Evolutionary conservation across 2,113 vertebrate species (phyloP).

Genomic region (Phyllostomus hastatus): DNA sequence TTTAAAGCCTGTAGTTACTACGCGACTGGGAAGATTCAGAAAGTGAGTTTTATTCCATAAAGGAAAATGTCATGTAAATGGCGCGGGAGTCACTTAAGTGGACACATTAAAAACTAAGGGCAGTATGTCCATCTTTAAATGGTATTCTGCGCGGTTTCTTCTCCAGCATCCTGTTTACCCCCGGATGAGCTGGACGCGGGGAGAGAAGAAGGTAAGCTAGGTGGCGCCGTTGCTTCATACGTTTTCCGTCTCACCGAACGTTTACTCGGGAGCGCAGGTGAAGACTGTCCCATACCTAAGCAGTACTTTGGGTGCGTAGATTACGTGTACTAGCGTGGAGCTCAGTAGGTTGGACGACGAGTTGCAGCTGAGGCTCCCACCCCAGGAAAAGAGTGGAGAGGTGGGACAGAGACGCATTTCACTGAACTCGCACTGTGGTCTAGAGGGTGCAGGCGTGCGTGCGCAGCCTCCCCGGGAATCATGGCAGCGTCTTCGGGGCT

Average conservation of each 20-base stretch:
- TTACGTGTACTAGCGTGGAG: background rate
- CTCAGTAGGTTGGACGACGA: background rate
- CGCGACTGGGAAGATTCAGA: background rate
- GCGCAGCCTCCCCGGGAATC: background rate
- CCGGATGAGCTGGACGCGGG: background rate
- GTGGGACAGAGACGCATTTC: accelerated
- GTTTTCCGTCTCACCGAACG: background rate
- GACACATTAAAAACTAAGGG: background rate
- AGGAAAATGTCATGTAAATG: background rate
- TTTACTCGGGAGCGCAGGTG: background rate
- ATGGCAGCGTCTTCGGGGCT: background rate
- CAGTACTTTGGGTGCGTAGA: background rate
- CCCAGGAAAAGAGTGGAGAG: background rate
- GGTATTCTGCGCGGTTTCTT: background rate
- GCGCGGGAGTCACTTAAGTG: background rate
- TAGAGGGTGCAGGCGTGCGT: accelerated
- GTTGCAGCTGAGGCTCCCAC: background rate
- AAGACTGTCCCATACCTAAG: background rate
- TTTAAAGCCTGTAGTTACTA: background rate
- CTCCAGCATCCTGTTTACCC: background rate
- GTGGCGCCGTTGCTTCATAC: conserved; percentile 59
- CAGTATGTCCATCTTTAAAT: background rate
- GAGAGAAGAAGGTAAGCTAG: background rate
- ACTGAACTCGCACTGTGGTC: accelerated
- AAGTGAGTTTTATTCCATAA: background rate